A percentile compares a stretch with the other conserved stretches of the same genome.
Conservation (phyloP, 2,797 vertebrate genomes). For the Thripadectes ignobilis region DNA sequence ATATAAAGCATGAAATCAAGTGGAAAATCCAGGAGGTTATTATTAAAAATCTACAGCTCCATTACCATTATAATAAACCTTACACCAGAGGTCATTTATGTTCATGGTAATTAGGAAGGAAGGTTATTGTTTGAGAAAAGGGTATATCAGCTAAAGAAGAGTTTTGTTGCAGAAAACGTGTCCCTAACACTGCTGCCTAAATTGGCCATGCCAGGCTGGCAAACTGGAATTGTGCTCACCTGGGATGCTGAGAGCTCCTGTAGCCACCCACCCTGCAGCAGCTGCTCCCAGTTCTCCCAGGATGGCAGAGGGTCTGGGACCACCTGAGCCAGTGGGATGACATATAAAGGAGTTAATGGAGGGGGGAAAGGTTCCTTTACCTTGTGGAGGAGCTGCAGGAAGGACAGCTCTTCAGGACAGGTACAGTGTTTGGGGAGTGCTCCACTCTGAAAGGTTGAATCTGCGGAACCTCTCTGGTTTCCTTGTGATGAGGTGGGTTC, state of each 20-base stretch:
- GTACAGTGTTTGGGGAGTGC: accelerated
- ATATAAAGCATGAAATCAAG: constrained; percentile 38
- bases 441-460: accelerated
- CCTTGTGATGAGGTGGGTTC: background rate
- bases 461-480: background rate
- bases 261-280: background rate
- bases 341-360: background rate
- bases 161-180: background rate
- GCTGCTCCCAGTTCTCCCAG: background rate
- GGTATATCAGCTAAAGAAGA: background rate
- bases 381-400: background rate
- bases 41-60: constrained; percentile 36
- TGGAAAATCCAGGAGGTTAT: constrained; percentile 41
- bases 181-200: background rate
- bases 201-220: background rate
- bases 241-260: background rate
- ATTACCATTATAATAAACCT: constrained; percentile 35
- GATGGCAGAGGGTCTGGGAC: background rate
- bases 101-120: background rate
- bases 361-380: accelerated
- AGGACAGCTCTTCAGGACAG: accelerated
- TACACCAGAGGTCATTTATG: constrained; percentile 21
- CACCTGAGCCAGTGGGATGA: background rate
- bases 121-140: background rate
- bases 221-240: background rate